A percentile compares a stretch with the other conserved stretches of the same genome.
phyloP scores from a whole-genome alignment of 2,888 invertebrate genomes.

The Podabrus alpinus region DNA sequence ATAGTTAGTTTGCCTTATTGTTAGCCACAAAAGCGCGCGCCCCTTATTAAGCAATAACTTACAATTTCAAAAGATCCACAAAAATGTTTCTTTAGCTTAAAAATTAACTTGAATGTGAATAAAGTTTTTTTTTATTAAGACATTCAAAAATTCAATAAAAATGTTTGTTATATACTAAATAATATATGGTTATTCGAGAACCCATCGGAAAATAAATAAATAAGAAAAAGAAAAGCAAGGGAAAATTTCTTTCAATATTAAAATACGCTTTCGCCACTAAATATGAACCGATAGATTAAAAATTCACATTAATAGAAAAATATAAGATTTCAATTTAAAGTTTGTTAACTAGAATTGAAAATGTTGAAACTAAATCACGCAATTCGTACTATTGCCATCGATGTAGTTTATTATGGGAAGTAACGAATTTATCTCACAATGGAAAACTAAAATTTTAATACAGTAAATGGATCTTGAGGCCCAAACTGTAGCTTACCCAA shows the following conservation, averaged over 20 bases:
- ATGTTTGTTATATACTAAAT: too few species aligned
- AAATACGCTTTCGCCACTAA: neutral
- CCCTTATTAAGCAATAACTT: neutral
- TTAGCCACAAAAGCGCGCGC: neutral
- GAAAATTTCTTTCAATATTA: neutral
- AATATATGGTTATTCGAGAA: too few species aligned
- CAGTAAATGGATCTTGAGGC: constrained; percentile 20
- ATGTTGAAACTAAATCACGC: constrained; percentile 6
- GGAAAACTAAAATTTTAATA: constrained; percentile 28
- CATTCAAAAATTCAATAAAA: too few species aligned
- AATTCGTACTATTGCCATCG: neutral
- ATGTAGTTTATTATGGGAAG: neutral
- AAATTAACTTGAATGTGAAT: neutral
- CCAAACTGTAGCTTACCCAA: constrained; percentile 17
- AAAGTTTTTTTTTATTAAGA: neutral
- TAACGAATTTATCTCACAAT: constrained; percentile 8
- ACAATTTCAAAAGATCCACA: neutral
- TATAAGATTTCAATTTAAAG: neutral
- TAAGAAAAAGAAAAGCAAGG: neutral
- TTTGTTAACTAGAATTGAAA: neutral
- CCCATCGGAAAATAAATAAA: too few species aligned
- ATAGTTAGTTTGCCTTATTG: neutral
- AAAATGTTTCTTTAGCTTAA: neutral
- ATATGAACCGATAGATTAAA: neutral
- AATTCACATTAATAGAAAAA: neutral